Base-by-base conservation (phyloP, 2,888 invertebrate species). In the Pterostichus madidus region DNA sequence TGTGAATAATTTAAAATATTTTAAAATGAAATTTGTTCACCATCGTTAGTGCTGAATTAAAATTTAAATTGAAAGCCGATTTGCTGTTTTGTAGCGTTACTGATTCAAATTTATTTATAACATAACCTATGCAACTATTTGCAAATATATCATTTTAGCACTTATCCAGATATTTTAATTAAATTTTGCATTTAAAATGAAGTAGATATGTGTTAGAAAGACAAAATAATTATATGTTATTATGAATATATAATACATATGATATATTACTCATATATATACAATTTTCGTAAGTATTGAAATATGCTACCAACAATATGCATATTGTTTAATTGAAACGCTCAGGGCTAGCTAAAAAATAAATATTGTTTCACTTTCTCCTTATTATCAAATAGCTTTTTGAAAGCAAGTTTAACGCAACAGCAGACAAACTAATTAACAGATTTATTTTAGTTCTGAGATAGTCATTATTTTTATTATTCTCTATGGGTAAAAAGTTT, bases 131-230 rank as follows among this genome's bases (percentile, higher is more conserved):
- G 52, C 35, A 35, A 53, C 11, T 76, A 76, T 76, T 56, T 56
- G 24, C 56, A 44, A 78, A 78, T 78, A 78, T 59, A 59, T 78
- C 78, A 78, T 78, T 59, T 59, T 78, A 59, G 44, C 78, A 56
- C 59, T 78, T 78, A 77, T 78, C 24, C 7, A 61, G 78, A 78
- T 46, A 59, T 61, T 78, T 78, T 44, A 61, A 78, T 78, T 61
- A 78, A 78, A 78, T 59, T 78, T 61, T 59, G 59, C 78, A 78
- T 78, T 39, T 61, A 59, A 77, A 78, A 59, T 76, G 11, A 44
- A 59, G 52, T 78, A 46, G 49, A 11, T 24, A 73, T 73, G 61
- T 39, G 56, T n/a, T 76, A 31, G n/a, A 76, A 53, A 35, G 78
- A 73, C 46, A 59, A 61, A 24, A 61, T 78, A 78, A 59, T 56